phyloP scores from a whole-genome alignment of 2,113 vertebrate genomes.

The Eublepharis macularius region DNA sequence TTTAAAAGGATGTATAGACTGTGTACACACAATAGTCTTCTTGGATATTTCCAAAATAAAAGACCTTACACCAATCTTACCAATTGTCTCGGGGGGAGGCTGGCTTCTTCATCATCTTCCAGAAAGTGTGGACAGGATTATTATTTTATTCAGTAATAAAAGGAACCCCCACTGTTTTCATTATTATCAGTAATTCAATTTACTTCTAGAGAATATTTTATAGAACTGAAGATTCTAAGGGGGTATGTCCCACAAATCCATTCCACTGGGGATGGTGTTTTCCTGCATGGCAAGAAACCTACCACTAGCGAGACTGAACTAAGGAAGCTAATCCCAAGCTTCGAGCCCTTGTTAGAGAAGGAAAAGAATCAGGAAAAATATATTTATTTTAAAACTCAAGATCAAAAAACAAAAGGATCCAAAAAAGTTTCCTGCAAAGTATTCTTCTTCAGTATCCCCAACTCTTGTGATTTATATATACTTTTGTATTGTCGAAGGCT shows the following conservation, averaged over 20 bases:
- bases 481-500: too few relatives aligned
- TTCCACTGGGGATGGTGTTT: too few relatives aligned
- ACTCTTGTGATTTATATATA: background rate
- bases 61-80: background rate
- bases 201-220: background rate
- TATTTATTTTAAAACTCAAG: background rate
- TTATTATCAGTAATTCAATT: background rate
- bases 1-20: background rate
- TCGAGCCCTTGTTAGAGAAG: background rate
- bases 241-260: too few relatives aligned
- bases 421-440: background rate
- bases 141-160: background rate
- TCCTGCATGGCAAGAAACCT: too few relatives aligned
- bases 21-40: background rate
- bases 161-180: background rate
- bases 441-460: background rate
- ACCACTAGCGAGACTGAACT: too few relatives aligned
- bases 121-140: background rate
- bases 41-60: background rate
- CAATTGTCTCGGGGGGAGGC: background rate
- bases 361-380: background rate
- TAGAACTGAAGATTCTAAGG: background rate
- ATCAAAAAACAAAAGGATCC: background rate
- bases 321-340: background rate
- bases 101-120: background rate